Percentiles rank a stretch among this genome's conserved stretches.
These are phyloP conservation scores for Taphrorychus bicolor DNA, from an alignment of 2,888 invertebrate species.

Conservation along the genomic window DNA sequence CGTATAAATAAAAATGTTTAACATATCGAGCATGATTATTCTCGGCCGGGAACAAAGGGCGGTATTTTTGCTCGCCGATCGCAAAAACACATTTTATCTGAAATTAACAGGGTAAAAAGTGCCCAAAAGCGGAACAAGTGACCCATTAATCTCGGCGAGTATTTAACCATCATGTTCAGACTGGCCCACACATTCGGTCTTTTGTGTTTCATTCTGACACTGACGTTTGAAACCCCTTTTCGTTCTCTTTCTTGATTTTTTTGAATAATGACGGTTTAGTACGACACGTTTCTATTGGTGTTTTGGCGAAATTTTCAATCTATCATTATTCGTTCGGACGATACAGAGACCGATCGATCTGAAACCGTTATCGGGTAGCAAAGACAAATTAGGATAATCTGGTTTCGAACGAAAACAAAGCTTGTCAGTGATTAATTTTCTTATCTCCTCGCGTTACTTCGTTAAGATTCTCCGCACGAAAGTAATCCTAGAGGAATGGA, in stretches of 20 bases:
- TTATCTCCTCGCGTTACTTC: constrained; percentile 9
- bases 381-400: constrained; percentile 19
- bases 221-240: constrained; percentile 23
- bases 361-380: constrained; percentile 7
- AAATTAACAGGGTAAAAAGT: constrained; percentile 24
- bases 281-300: constrained; percentile 3
- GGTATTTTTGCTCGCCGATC: constrained; percentile 6
- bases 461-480: constrained; percentile 16
- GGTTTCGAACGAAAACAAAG: constrained; percentile 12
- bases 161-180: constrained; percentile 36
- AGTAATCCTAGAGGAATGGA: constrained; percentile 5
- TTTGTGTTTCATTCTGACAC: constrained; percentile 20
- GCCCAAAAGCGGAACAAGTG: constrained; percentile 30
- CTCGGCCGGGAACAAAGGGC: not conserved
- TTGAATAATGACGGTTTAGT: constrained; percentile 23
- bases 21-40: not conserved
- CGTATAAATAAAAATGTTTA: constrained; percentile 2
- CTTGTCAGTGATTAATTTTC: constrained; percentile 18
- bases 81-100: constrained; percentile 26
- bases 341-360: constrained; percentile 2
- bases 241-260: constrained; percentile 10
- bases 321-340: not conserved
- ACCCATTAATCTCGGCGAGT: constrained; percentile 34
- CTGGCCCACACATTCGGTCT: constrained; percentile 22
- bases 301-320: not conserved